These are phyloP conservation scores for Planiliza haematocheilus DNA, from an alignment of 2,113 vertebrate genomes.

Conservation along the genomic window DNA sequence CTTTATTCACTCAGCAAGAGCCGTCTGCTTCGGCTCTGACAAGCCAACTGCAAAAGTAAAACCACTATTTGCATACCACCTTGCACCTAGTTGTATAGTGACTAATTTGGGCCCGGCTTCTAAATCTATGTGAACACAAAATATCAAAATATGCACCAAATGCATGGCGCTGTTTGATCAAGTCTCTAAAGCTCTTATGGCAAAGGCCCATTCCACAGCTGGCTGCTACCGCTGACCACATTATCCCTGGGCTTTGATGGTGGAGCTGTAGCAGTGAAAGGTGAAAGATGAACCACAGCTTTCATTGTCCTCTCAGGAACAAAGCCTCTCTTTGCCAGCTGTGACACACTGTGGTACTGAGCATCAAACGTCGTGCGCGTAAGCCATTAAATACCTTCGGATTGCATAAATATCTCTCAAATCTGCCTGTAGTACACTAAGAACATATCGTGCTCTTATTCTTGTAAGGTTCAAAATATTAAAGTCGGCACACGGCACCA, in stretches of 20 bases:
- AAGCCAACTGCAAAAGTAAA: neutral
- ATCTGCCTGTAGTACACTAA: no score
- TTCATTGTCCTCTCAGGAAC: constrained; percentile 65
- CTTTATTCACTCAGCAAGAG: neutral
- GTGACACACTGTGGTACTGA: constrained; percentile 33
- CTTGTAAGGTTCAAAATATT: neutral
- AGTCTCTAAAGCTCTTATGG: constrained; percentile 8
- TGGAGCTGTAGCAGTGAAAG: constrained; percentile 32
- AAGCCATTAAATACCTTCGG: constrained; percentile 20
- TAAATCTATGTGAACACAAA: constrained; percentile 20
- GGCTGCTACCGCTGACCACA: constrained; percentile 31
- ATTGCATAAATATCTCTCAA: constrained; percentile 13
- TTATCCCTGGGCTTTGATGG: constrained; percentile 57
- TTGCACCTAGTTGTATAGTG: neutral
- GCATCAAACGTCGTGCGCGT: constrained; percentile 51
- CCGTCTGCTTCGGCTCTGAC: neutral
- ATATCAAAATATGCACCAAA: constrained; percentile 20
- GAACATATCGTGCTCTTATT: no score
- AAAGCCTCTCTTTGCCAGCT: constrained; percentile 56
- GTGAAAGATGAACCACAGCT: constrained; percentile 54
- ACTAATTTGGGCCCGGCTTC: neutral
- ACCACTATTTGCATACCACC: neutral
- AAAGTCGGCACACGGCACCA: no score
- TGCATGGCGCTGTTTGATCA: neutral
- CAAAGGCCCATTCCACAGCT: constrained; percentile 21